These are phyloP conservation scores for Onychostoma macrolepis DNA, from an alignment of 2,113 vertebrate species.

Conservation along the genomic window DNA sequence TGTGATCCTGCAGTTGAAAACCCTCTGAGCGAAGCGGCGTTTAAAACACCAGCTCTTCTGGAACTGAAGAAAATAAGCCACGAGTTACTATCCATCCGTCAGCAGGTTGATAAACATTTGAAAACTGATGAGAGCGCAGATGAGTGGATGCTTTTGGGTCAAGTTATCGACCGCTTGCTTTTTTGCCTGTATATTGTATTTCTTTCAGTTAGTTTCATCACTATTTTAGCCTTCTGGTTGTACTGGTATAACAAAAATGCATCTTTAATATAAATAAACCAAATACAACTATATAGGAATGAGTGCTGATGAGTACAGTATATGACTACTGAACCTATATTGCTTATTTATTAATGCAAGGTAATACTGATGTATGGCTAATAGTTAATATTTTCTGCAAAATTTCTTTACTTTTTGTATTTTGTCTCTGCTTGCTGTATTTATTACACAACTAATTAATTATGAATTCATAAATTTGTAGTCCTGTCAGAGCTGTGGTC, in stretches of 20 bases:
- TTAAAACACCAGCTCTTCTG: neutral
- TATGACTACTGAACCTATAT: neutral
- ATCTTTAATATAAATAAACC: conserved; percentile 5
- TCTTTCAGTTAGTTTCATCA: conserved; percentile 14
- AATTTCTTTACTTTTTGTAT: neutral
- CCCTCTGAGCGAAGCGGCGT: neutral
- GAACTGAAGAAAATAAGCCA: conserved; percentile 20
- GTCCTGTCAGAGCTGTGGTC: neutral
- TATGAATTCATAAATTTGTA: neutral
- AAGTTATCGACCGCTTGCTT: conserved; percentile 22
- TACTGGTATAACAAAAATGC: neutral
- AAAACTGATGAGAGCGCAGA: neutral
- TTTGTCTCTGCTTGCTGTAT: neutral
- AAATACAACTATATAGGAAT: neutral
- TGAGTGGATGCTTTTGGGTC: conserved; percentile 7
- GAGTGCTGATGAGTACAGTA: neutral
- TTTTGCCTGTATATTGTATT: conserved; percentile 7
- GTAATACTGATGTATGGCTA: neutral
- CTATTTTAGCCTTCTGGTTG: neutral
- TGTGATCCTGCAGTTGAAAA: neutral
- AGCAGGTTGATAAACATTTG: conserved; percentile 3
- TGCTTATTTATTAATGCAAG: neutral
- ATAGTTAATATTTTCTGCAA: neutral
- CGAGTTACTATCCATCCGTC: neutral
- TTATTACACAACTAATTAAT: neutral